Evolutionary conservation across 2,797 vertebrate species (phyloP).

Genomic region (Acrocephalus scirpaceus): DNA sequence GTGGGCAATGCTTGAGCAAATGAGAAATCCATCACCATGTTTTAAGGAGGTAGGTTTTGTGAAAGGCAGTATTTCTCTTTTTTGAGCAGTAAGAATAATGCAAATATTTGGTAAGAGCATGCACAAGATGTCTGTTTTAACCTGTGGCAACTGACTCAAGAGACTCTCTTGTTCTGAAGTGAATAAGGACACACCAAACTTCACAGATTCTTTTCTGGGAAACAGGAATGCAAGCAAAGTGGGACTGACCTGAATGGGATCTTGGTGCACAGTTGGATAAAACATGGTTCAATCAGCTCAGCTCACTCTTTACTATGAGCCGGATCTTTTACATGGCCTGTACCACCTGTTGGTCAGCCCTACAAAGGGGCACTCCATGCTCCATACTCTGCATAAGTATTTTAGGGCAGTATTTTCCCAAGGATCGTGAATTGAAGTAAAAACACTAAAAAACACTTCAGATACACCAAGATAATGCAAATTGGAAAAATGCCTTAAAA

Average conservation of each 20-base stretch:
- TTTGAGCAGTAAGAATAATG: not conserved
- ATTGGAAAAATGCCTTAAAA: not conserved
- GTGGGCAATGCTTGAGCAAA: slow-evolving; percentile 99
- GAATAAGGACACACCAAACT: not conserved
- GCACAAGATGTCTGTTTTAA: not conserved
- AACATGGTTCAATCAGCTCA: not conserved
- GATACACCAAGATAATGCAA: not conserved
- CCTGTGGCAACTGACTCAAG: not conserved
- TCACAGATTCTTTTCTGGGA: not conserved
- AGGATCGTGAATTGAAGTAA: not conserved
- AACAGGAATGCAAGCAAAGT: not conserved
- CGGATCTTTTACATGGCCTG: not conserved
- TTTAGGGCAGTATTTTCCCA: not conserved
- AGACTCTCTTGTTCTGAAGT: not conserved
- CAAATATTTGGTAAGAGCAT: not conserved
- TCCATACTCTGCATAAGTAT: not conserved
- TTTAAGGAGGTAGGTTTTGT: slow-evolving; percentile 91
- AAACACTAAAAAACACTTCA: not conserved
- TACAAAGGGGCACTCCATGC: not conserved
- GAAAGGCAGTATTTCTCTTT: not conserved
- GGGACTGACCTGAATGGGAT: not conserved
- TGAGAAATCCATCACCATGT: slow-evolving; percentile 94
- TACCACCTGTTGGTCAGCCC: not conserved
- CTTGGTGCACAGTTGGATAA: not conserved
- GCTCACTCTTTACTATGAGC: not conserved